Percentiles rank a stretch among this genome's conserved stretches.
Conservation (phyloP, 2,888 invertebrate genomes). For the Allacma fusca region DNA sequence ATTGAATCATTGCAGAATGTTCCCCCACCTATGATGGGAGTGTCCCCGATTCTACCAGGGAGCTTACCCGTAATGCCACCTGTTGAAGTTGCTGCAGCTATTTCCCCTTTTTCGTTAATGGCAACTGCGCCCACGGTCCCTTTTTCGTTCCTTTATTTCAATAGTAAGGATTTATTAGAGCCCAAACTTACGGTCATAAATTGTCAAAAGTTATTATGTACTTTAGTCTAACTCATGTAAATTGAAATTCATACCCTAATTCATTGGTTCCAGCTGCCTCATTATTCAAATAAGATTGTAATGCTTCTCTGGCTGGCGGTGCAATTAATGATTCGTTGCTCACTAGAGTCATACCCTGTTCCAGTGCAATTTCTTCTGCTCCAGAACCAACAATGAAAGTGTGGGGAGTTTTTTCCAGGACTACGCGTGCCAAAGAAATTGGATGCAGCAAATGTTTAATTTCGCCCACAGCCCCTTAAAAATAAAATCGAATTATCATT, state of each 20-base stretch:
- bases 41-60: conserved; percentile 81
- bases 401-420: conserved; percentile 80
- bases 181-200: too few species aligned
- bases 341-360: conserved; percentile 71
- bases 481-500: background rate
- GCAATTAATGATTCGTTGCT: conserved; percentile 39
- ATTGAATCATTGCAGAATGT: conserved; percentile 55
- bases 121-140: conserved; percentile 89
- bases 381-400: conserved; percentile 77
- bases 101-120: conserved; percentile 75
- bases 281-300: conserved; percentile 23
- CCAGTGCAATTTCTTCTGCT: conserved; percentile 75
- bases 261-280: conserved; percentile 30
- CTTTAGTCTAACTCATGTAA: too few species aligned
- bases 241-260: conserved; percentile 26
- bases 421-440: conserved; percentile 76
- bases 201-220: too few species aligned
- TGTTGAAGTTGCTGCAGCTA: conserved; percentile 84
- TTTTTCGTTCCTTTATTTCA: conserved; percentile 66
- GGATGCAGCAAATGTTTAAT: conserved; percentile 79
- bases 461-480: conserved; percentile 77
- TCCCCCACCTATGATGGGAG: conserved; percentile 66
- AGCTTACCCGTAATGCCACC: conserved; percentile 84
- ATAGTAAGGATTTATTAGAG: too few species aligned
- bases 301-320: conserved; percentile 47